Percentiles rank a stretch among this genome's conserved stretches.
phyloP scores from a whole-genome alignment of 2,113 vertebrate species.

The Aramus guarauna region DNA sequence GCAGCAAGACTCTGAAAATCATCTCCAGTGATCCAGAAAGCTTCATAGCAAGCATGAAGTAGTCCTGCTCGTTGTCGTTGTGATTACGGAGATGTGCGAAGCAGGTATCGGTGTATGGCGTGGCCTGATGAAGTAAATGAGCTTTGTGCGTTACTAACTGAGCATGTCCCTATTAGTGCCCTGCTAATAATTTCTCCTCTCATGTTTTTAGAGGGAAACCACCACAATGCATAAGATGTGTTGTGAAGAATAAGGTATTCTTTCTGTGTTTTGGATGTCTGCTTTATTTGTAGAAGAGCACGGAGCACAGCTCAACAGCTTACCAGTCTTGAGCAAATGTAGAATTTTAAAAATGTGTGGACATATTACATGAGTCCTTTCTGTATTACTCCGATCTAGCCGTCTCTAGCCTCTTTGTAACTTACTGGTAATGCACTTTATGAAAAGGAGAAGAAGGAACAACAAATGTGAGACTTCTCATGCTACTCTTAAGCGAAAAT shows the following conservation, averaged over 20 bases:
- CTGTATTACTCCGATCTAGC: neutral
- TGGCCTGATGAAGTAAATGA: neutral
- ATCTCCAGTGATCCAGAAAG: constrained; percentile 34
- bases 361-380: neutral
- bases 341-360: neutral
- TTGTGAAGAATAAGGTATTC: neutral
- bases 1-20: neutral
- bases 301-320: neutral
- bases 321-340: neutral
- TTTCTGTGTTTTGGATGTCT: neutral
- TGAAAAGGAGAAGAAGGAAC: neutral
- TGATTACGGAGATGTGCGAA: constrained; percentile 9
- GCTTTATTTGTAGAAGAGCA: neutral
- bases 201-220: neutral
- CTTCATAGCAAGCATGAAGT: neutral
- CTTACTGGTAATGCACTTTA: neutral
- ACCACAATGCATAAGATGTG: neutral
- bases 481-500: neutral
- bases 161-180: neutral
- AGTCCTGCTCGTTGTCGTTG: constrained; percentile 10
- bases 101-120: neutral
- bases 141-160: constrained; percentile 14
- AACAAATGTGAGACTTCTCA: neutral
- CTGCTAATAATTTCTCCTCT: neutral
- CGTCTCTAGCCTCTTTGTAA: neutral